These are phyloP conservation scores for Heliconius melpomene DNA, from an alignment of 1,140 invertebrate species.

Conservation along the genomic window DNA sequence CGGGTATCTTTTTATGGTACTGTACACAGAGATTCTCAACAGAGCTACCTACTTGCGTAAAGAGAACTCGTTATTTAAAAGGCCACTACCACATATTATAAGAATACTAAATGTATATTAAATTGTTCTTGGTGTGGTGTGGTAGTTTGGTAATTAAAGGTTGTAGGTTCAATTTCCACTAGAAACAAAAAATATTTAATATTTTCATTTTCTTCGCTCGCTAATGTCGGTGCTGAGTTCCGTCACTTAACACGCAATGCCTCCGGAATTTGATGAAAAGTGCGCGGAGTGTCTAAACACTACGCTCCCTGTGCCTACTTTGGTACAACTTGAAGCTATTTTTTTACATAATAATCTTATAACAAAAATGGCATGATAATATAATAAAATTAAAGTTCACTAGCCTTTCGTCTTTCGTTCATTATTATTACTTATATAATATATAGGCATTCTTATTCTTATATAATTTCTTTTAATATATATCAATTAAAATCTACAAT, in stretches of 20 bases:
- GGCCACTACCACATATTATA: constrained; percentile 6
- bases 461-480: constrained; percentile 1
- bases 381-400: neutral
- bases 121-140: neutral
- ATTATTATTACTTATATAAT: neutral
- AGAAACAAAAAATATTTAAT: too few species aligned
- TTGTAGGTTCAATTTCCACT: too few species aligned
- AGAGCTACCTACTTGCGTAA: neutral
- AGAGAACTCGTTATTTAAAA: constrained; percentile 14
- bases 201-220: too few species aligned
- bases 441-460: neutral
- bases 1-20: constrained; percentile 18
- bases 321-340: too few species aligned
- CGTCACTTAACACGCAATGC: too few species aligned
- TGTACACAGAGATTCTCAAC: constrained; percentile 4
- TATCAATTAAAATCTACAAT: neutral
- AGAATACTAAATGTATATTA: neutral
- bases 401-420: neutral
- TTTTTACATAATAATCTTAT: neutral
- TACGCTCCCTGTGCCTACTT: too few species aligned
- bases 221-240: too few species aligned
- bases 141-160: too few species aligned
- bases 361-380: neutral
- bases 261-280: too few species aligned
- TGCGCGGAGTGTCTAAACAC: too few species aligned